Percentiles rank a stretch among this genome's conserved stretches.
These are phyloP conservation scores for Carterocephalus palaemon DNA, from an alignment of 2,888 invertebrate genomes.

Conservation along the genomic window DNA sequence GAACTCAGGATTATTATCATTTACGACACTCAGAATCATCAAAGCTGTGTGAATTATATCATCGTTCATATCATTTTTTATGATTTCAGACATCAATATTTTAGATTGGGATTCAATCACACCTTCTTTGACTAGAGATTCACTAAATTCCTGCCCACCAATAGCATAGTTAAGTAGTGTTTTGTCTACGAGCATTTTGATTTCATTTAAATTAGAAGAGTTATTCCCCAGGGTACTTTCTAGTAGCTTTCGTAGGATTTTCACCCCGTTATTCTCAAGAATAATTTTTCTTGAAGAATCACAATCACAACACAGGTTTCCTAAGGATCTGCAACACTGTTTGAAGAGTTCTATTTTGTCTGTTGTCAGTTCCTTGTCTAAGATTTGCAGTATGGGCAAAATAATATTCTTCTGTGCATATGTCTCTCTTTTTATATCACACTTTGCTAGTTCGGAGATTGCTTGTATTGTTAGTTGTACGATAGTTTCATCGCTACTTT, in stretches of 20 bases:
- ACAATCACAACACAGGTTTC: conserved; percentile 94
- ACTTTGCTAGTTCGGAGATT: conserved; percentile 90
- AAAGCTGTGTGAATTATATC: conserved; percentile 77
- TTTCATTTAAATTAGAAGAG: conserved; percentile 59
- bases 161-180: conserved; percentile 88
- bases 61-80: conserved; percentile 75
- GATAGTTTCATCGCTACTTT: conserved; percentile 69
- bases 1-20: conserved; percentile 81
- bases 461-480: conserved; percentile 82
- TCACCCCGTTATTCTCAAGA: conserved; percentile 68
- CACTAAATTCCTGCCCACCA: conserved; percentile 83
- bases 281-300: conserved; percentile 82
- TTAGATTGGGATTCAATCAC: conserved; percentile 74
- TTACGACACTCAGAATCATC: conserved; percentile 80
- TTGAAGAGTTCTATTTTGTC: conserved; percentile 79
- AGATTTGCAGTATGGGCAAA: conserved; percentile 75
- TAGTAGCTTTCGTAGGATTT: conserved; percentile 62
- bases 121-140: conserved; percentile 76
- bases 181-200: conserved; percentile 83
- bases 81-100: conserved; percentile 70
- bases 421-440: conserved; percentile 84
- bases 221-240: conserved; percentile 46
- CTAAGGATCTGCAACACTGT: conserved; percentile 89
- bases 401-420: conserved; percentile 82
- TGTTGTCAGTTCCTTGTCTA: conserved; percentile 54